These are phyloP conservation scores for Heteromurus nitidus DNA, from an alignment of 2,888 invertebrate species.

Conservation along the genomic window DNA sequence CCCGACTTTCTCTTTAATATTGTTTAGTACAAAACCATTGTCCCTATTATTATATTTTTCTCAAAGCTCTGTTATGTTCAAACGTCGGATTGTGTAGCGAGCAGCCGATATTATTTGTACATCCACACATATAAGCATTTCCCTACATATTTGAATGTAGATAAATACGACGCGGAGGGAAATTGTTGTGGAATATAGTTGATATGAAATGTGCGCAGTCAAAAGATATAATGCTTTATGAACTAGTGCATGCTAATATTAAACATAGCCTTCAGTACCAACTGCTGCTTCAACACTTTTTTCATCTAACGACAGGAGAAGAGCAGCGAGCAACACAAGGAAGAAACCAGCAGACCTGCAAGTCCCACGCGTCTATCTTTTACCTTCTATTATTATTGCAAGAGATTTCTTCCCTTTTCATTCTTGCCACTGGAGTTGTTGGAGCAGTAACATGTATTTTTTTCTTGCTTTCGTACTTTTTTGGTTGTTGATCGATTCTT, in stretches of 20 bases:
- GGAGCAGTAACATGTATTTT: neutral
- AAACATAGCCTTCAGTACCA: constrained; percentile 5
- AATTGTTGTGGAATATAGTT: too few species aligned
- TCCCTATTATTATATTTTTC: too few species aligned
- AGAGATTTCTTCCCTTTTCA: constrained; percentile 27
- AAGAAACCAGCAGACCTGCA: constrained; percentile 27
- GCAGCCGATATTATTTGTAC: too few species aligned
- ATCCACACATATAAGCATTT: too few species aligned
- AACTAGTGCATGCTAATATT: constrained; percentile 3
- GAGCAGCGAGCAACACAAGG: constrained; percentile 11
- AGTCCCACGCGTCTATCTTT: constrained; percentile 49
- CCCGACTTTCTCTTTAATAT: too few species aligned
- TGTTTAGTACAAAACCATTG: too few species aligned
- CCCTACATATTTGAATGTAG: too few species aligned
- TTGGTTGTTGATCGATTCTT: constrained; percentile 49
- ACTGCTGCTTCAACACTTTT: constrained; percentile 29
- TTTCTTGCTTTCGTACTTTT: constrained; percentile 24
- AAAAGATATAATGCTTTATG: too few species aligned
- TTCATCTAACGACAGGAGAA: constrained; percentile 26
- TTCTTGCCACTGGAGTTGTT: constrained; percentile 9
- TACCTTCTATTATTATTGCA: constrained; percentile 24
- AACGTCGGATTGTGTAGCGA: too few species aligned
- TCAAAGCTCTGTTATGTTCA: too few species aligned
- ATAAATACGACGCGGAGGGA: too few species aligned
- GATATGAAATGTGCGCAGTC: too few species aligned